phyloP scores from a whole-genome alignment of 2,113 vertebrate genomes.

The Cairina moschata region DNA sequence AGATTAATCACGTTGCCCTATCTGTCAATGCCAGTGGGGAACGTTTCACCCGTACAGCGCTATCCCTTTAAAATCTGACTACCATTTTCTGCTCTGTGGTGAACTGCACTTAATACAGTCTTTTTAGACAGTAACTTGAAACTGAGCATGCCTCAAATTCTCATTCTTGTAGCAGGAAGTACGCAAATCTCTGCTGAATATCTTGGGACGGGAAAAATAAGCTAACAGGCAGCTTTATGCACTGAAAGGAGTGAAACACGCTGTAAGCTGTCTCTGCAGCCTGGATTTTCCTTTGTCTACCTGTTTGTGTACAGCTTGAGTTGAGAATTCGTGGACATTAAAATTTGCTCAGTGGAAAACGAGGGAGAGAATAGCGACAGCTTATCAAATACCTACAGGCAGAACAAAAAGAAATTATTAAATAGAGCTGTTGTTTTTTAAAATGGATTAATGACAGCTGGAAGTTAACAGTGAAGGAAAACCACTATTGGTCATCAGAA shows the following conservation, averaged over 20 bases:
- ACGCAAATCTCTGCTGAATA: neutral
- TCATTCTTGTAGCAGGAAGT: neutral
- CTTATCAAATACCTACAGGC: constrained; percentile 74
- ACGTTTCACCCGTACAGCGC: neutral
- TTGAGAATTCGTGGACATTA: constrained; percentile 76
- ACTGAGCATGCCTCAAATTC: neutral
- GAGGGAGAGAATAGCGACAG: constrained; percentile 57
- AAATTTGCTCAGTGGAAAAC: constrained; percentile 57
- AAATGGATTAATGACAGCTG: neutral
- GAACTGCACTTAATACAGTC: neutral
- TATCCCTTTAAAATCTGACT: neutral
- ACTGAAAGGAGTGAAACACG: neutral
- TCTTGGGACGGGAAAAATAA: neutral
- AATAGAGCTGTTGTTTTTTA: neutral
- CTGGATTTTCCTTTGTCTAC: constrained; percentile 21
- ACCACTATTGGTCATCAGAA: neutral
- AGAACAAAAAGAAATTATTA: neutral
- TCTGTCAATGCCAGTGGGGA: no score
- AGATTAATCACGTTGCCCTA: neutral
- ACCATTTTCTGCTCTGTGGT: neutral
- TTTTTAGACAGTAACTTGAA: neutral
- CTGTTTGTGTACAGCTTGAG: constrained; percentile 74
- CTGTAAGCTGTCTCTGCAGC: neutral
- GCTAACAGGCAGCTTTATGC: neutral
- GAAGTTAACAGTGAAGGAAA: neutral